Evolutionary conservation across 2,113 vertebrate species (phyloP).

Genomic region (Actenoides lindsayi): DNA sequence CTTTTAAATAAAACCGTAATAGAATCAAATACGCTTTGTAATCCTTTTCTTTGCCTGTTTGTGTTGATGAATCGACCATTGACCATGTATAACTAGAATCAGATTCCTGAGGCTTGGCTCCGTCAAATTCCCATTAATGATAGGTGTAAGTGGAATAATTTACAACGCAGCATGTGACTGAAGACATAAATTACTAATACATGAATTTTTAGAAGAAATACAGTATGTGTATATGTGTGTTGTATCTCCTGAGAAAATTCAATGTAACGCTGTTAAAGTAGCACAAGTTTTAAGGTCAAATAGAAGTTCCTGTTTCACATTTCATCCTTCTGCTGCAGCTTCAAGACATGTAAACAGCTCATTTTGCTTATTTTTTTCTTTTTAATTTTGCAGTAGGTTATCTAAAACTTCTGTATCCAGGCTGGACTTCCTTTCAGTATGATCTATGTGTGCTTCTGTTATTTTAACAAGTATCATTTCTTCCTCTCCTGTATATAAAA

Average conservation of each 20-base stretch:
- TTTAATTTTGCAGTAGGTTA: background rate
- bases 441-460: background rate
- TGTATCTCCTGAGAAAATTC: background rate
- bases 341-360: background rate
- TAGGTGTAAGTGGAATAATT: background rate
- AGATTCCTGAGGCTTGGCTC: background rate
- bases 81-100: background rate
- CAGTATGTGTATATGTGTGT: background rate
- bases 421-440: background rate
- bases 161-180: background rate
- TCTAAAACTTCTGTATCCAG: background rate
- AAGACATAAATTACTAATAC: background rate
- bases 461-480: background rate
- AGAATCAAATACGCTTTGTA: background rate
- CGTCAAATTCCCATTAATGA: background rate
- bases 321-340: background rate
- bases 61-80: rapidly evolving
- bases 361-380: background rate
- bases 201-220: background rate
- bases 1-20: background rate
- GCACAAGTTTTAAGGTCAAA: background rate
- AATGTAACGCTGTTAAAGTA: background rate
- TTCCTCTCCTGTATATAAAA: slow-evolving; percentile 4
- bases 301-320: background rate
- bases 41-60: background rate